phyloP scores from a whole-genome alignment of 1,140 invertebrate species.

The Drosophila orosa region DNA sequence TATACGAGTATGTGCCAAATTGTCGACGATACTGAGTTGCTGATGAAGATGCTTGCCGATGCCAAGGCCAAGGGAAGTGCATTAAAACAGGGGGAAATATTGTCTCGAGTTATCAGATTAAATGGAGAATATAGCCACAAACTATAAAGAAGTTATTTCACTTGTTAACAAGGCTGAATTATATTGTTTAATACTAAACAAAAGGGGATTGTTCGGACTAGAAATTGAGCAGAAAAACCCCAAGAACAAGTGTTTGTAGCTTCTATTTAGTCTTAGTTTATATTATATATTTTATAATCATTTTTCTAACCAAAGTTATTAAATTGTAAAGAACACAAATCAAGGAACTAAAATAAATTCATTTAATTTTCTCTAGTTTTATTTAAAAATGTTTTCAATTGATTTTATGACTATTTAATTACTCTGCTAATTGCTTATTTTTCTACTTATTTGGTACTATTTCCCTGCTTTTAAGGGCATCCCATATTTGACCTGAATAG shows the following conservation, averaged over 20 bases:
- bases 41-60: conserved; percentile 33
- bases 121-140: not conserved
- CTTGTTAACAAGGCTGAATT: not conserved
- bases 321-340: not conserved
- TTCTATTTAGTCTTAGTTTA: not conserved
- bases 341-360: not conserved
- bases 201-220: not conserved
- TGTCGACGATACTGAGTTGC: conserved; percentile 27
- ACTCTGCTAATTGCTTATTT: too few species aligned
- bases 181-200: not conserved
- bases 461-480: conserved; percentile 7
- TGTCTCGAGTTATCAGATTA: not conserved
- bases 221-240: not conserved
- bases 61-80: conserved; percentile 1
- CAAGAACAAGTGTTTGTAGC: too few species aligned
- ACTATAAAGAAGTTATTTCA: not conserved
- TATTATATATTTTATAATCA: not conserved
- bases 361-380: rapidly evolving
- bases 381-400: not conserved
- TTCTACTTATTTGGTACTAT: too few species aligned
- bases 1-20: conserved; percentile 36
- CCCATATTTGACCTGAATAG: not conserved
- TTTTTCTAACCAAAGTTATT: not conserved
- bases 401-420: not conserved
- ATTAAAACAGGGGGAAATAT: not conserved